A percentile compares a stretch with the other conserved stretches of the same genome.
Evolutionary conservation across 2,797 vertebrate species (phyloP).

Genomic region (Sebastes glaucus): DNA sequence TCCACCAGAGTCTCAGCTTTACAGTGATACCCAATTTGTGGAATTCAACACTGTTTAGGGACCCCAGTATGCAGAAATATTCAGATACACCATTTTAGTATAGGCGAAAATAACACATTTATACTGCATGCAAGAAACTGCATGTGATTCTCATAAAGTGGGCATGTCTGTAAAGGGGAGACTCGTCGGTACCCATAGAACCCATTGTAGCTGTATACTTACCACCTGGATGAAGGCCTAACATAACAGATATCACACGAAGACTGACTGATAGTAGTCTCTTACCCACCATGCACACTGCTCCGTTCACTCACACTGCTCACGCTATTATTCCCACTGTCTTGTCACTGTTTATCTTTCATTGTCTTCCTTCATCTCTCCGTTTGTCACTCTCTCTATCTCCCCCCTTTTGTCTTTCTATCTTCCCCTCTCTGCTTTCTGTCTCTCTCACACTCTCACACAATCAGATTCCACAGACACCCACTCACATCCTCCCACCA

Average conservation of each 20-base stretch:
- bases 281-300: not conserved
- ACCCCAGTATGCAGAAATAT: too few relatives aligned
- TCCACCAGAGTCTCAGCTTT: too few relatives aligned
- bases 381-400: not conserved
- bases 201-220: not conserved
- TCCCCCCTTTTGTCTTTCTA: not conserved
- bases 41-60: too few relatives aligned
- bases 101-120: too few relatives aligned
- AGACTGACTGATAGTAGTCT: not conserved
- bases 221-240: not conserved
- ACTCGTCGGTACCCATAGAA: too few relatives aligned
- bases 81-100: too few relatives aligned
- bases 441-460: conserved; percentile 37
- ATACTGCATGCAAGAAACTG: too few relatives aligned
- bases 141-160: too few relatives aligned
- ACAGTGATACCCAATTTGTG: too few relatives aligned
- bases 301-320: not conserved
- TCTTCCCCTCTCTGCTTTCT: conserved; percentile 36
- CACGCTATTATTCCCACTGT: not conserved
- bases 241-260: not conserved
- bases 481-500: conserved; percentile 28
- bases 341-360: not conserved
- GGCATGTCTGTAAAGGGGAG: too few relatives aligned
- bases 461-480: conserved; percentile 48
- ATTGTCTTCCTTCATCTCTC: not conserved